Evolutionary conservation across 2,888 invertebrate species (phyloP).

Genomic region (Lydus trimaculatus): DNA sequence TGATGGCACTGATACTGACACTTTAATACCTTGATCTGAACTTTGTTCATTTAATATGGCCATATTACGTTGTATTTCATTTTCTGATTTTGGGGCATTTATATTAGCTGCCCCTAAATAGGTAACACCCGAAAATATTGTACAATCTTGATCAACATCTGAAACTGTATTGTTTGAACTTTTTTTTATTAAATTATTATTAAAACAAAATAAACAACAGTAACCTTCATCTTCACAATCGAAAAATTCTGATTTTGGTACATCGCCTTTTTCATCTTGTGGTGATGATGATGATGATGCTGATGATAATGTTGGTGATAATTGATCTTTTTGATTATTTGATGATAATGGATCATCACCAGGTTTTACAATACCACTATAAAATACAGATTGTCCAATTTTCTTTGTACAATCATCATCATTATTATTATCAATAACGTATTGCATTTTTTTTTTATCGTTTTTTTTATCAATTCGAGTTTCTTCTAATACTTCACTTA

Average conservation of each 20-base stretch:
- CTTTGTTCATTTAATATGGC: conserved; percentile 85
- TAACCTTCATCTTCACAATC: conserved; percentile 66
- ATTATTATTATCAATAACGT: conserved; percentile 46
- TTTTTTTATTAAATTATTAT: conserved; percentile 6
- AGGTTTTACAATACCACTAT: conserved; percentile 56
- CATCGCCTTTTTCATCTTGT: conserved; percentile 75
- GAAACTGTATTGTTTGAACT: conserved; percentile 64
- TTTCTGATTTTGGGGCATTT: conserved; percentile 90
- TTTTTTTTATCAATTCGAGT: conserved; percentile 17
- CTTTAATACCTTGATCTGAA: conserved; percentile 78
- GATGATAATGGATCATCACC: conserved; percentile 51
- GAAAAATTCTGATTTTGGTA: conserved; percentile 79
- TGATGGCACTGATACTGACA: conserved; percentile 91
- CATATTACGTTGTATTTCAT: conserved; percentile 93
- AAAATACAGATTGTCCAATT: conserved; percentile 65
- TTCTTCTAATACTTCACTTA: conserved; percentile 65
- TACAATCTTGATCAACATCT: conserved; percentile 87
- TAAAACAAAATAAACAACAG: conserved; percentile 35
- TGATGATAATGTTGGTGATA: conserved; percentile 3
- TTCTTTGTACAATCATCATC: conserved; percentile 54
- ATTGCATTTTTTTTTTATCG: conserved; percentile 44
- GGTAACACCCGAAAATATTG: conserved; percentile 91
- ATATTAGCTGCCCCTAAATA: conserved; percentile 93
- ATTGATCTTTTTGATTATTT: neutral
- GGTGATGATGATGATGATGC: conserved; percentile 34